These are phyloP conservation scores for Crenichthys baileyi DNA, from an alignment of 2,797 vertebrate genomes.

Conservation along the genomic window DNA sequence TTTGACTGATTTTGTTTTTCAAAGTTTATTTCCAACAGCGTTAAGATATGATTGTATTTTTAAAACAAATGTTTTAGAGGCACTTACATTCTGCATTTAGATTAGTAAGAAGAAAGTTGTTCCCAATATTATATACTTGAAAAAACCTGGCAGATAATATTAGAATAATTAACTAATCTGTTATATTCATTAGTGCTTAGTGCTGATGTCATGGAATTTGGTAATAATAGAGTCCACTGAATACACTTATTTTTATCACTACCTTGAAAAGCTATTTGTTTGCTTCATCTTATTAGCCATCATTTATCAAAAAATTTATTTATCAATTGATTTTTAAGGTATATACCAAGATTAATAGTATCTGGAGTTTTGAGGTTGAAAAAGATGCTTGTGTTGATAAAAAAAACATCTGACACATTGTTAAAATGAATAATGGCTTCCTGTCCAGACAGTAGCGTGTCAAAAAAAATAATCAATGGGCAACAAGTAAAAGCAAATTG, in stretches of 20 bases:
- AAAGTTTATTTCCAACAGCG: background rate
- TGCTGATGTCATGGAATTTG: background rate
- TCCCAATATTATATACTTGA: background rate
- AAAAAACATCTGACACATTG: background rate
- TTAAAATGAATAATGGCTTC: background rate
- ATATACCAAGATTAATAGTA: background rate
- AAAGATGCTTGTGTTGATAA: background rate
- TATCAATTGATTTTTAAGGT: background rate
- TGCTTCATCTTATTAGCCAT: background rate
- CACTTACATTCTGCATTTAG: background rate
- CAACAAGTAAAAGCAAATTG: background rate
- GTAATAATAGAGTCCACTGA: background rate
- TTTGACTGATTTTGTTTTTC: background rate
- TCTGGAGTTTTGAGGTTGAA: background rate
- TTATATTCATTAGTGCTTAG: background rate
- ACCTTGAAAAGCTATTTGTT: background rate
- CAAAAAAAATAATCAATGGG: background rate
- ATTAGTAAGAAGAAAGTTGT: background rate
- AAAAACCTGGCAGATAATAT: background rate
- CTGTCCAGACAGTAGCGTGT: background rate
- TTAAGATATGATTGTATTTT: background rate
- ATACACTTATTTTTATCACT: background rate
- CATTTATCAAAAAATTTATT: background rate
- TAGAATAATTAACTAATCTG: background rate
- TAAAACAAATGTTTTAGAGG: background rate